A percentile compares a stretch with the other conserved stretches of the same genome.
Conservation (phyloP, 2,888 invertebrate genomes). For the Cephus pulcher region DNA sequence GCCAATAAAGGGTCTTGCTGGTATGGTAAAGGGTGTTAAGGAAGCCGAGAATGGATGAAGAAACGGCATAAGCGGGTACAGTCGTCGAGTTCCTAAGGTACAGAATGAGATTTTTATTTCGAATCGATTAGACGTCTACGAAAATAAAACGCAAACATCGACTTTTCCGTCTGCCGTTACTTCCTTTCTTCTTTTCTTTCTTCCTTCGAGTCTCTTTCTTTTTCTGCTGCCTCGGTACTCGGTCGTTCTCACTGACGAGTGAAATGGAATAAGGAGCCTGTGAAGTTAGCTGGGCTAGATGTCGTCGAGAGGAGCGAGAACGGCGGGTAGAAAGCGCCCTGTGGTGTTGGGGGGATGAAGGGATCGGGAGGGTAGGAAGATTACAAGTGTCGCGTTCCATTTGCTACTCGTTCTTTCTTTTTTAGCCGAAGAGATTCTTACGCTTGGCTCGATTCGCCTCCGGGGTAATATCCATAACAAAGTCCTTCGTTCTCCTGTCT, state of each 20-base stretch:
- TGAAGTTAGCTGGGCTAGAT: not conserved
- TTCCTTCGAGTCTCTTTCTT: no score
- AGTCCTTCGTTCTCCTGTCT: constrained; percentile 30
- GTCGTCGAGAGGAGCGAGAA: not conserved
- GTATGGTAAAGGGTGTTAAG: not conserved
- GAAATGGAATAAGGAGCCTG: not conserved
- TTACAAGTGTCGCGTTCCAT: constrained; percentile 54
- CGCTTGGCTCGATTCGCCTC: constrained; percentile 26
- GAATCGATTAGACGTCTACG: constrained; percentile 6
- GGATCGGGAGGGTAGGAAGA: constrained; percentile 30
- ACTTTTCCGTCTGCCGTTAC: not conserved
- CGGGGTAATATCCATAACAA: constrained; percentile 44
- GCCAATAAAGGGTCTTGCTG: constrained; percentile 2
- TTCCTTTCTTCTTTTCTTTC: not conserved
- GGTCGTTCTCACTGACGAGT: not conserved
- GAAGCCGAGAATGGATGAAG: not conserved
- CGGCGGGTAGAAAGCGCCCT: constrained; percentile 7
- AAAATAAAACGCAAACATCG: not conserved
- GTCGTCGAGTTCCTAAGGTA: not conserved
- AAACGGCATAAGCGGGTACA: not conserved
- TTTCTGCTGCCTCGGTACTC: no score
- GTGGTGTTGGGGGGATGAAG: constrained; percentile 13
- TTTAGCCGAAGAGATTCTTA: constrained; percentile 34
- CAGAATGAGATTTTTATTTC: constrained; percentile 7
- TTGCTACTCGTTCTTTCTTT: constrained; percentile 37